Evolutionary conservation across 2,113 vertebrate genomes (phyloP).

Genomic region (Lynx canadensis): DNA sequence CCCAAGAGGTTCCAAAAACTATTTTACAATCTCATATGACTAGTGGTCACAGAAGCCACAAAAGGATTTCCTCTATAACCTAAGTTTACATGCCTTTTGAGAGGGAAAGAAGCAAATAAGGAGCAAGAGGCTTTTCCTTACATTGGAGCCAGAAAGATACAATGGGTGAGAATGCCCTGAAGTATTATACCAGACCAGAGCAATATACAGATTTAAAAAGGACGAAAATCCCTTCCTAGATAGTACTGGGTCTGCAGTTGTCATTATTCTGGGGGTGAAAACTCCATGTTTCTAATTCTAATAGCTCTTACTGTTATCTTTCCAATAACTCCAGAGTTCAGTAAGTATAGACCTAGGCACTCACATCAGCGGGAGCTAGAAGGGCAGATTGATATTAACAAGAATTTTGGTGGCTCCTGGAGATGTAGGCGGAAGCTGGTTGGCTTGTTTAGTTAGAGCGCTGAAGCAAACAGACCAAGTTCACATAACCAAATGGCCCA

Average conservation of each 20-base stretch:
- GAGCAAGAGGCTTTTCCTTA: neutral
- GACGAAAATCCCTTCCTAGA: neutral
- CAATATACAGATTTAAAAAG: neutral
- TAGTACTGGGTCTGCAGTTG: neutral
- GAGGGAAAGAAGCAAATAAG: neutral
- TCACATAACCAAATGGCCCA: neutral
- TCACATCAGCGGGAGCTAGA: neutral
- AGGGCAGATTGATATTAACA: neutral
- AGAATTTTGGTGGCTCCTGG: neutral
- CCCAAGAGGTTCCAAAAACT: slow-evolving; percentile 20
- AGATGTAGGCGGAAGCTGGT: neutral
- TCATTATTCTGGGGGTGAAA: neutral
- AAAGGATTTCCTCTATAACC: neutral
- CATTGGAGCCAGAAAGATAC: neutral
- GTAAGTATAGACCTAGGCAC: neutral
- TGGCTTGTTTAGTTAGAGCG: neutral
- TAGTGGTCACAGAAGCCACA: neutral
- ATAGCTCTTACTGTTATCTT: neutral
- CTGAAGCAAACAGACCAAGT: neutral
- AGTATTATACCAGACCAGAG: neutral
- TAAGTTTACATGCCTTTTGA: neutral
- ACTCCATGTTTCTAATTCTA: neutral
- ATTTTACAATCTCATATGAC: neutral
- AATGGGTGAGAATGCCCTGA: neutral
- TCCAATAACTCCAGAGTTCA: neutral